Evolutionary conservation across 1,140 invertebrate species (phyloP), one percentile per base, ranked within the genome.

Genomic region (Panonychus citri): DNA sequence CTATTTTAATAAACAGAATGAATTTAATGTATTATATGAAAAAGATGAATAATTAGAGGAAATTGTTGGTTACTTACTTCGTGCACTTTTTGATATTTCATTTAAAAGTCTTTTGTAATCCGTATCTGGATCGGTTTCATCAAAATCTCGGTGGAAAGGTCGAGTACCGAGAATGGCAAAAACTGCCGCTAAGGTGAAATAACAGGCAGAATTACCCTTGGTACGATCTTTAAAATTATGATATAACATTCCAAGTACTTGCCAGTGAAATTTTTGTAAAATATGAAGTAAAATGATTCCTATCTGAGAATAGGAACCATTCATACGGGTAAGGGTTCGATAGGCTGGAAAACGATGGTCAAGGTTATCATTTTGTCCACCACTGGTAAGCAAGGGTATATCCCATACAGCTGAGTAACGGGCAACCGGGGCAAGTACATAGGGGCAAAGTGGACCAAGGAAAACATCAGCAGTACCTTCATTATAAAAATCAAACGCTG

Each of bases 51-150:
- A n/a, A n/a, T n/a, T n/a, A n/a, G n/a, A n/a, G n/a, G n/a, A n/a
- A n/a, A n/a, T n/a, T n/a, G n/a, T n/a, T n/a, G n/a, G n/a, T n/a
- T 39, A 82, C 83, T 85, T 77, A 86, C 84, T 83, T 76, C 83
- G 76, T 26, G 81, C 76, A 3, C 73, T 74, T 62, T 77, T 71
- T 10, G 81, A 77, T 21, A 83, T 69, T 57, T 77, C 76, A 43
- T 66, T 69, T 15, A 85, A 72, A 40, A 81, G 68, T n/a, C 75
- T 68, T 58, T 71, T 75, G 62, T 80, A 79, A 57, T 78, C 75
- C 54, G 62, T 61, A 25, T 60, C 59, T 0, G 57, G 54, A 3
- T 61, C 64, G 4, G 60, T 62, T 7, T 80, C 74, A 59, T 83
- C 77, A 67, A 82, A 81, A 60, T 74, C 75, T 61, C 73, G 72